A percentile compares a stretch with the other conserved stretches of the same genome.
These are phyloP conservation scores for Hippocampus kuda DNA, from an alignment of 2,797 vertebrate species.

Conservation along the genomic window DNA sequence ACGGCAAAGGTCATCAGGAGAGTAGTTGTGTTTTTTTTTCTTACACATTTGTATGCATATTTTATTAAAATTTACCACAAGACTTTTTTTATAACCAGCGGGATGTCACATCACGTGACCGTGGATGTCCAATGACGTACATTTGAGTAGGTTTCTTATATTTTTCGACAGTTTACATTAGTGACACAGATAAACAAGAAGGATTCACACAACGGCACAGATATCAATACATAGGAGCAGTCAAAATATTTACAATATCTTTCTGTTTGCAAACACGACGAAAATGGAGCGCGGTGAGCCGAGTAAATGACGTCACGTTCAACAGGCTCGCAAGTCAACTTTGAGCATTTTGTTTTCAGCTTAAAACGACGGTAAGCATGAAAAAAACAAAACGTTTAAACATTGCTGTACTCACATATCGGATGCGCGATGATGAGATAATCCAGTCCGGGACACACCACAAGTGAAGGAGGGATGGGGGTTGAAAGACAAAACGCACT, in stretches of 20 bases:
- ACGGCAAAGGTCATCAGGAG: background rate
- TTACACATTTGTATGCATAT: no score
- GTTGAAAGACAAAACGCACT: background rate
- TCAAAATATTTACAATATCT: background rate
- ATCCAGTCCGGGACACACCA: constrained; percentile 27
- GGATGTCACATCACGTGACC: background rate
- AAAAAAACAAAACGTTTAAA: background rate
- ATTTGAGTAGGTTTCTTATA: background rate
- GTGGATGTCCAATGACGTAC: background rate
- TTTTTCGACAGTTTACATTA: background rate
- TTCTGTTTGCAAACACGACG: background rate
- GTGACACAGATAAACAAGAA: background rate
- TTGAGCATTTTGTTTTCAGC: background rate
- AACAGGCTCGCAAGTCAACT: background rate
- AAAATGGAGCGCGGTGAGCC: background rate
- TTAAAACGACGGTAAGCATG: background rate
- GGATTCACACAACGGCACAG: background rate
- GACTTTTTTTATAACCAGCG: background rate
- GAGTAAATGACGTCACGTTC: background rate
- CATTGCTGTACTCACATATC: constrained; percentile 59
- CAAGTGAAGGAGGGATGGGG: background rate
- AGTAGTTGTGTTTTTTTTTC: no score
- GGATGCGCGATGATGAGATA: constrained; percentile 35
- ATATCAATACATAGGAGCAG: background rate
- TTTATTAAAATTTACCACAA: background rate